Evolutionary conservation across 1,140 invertebrate genomes (phyloP), one percentile per base, ranked within the genome.

Genomic region (Brachionus sp.): DNA sequence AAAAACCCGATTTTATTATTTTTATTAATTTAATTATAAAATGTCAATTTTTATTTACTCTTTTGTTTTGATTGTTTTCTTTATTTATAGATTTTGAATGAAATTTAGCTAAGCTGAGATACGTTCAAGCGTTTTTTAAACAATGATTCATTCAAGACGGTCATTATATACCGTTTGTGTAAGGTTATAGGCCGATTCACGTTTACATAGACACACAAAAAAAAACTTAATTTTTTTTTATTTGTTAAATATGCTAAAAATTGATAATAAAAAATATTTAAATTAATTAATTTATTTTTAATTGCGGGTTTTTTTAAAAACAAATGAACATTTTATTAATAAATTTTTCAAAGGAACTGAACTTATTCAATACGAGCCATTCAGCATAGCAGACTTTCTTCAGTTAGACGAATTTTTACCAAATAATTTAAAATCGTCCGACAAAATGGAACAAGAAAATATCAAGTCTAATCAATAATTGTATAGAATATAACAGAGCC

Each of bases 331-430:
- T 16, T 70, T 70, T 13, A 70, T 12, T 70, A 39, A 39, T 70
- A 7, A 66, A 13, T 73, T 73, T 75, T 75, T 12, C 25, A 3
- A 46, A 75, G 70, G 70, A 16, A 75, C 37, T 29, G 70, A 75
- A 16, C 7, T 75, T 7, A 75, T 75, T 19, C 70, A 75, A n/a
- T 75, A 75, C 25, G 70, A 75, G 19, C 70, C 70, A 10, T 75
- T 75, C 13, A 75, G 25, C 25, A 29, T 46, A 50, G 29, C 70
- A 29, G 70, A 75, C 25, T 46, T 46, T 44, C 44, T 75, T 29
- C 70, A 75, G 44, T 25, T 75, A 1, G 70, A 75, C 19, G 70
- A 75, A 25, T 29, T 75, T 46, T 75, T 75, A 29, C 23, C 42
- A 46, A 75, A 75, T 16, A 39, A 75, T 1, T 12, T 46, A 25